Percentiles rank a stretch among this genome's conserved stretches.
Conservation (phyloP, 64 coral and sea anemone species). For the Actinia tenebrosa region DNA sequence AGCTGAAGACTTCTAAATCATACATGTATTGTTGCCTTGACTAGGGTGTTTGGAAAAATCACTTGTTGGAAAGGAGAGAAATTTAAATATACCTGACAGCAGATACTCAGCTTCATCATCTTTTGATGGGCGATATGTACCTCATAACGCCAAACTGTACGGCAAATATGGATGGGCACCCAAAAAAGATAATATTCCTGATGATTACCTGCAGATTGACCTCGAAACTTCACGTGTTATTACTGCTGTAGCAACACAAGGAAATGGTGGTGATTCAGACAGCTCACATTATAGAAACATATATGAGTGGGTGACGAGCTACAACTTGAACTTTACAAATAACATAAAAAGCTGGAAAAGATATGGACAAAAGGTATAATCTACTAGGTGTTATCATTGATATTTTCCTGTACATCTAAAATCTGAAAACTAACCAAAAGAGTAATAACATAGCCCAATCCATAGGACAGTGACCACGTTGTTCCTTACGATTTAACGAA, state of each 20-base stretch:
- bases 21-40: too few relatives aligned
- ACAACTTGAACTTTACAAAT: not conserved
- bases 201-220: slow-evolving; percentile 30
- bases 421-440: too few relatives aligned
- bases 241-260: slow-evolving; percentile 36
- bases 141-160: slow-evolving; percentile 4
- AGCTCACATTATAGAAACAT: too few relatives aligned
- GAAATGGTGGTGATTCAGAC: not conserved
- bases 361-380: too few relatives aligned
- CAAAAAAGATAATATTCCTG: not conserved
- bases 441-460: too few relatives aligned
- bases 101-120: not conserved
- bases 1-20: too few relatives aligned
- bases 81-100: not conserved
- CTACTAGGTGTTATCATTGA: too few relatives aligned
- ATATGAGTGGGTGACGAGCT: not conserved
- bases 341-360: not conserved
- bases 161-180: slow-evolving; percentile 1
- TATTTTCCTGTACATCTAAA: too few relatives aligned
- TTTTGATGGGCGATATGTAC: not conserved
- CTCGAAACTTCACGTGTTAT: not conserved
- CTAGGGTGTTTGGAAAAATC: too few relatives aligned
- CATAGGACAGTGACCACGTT: too few relatives aligned
- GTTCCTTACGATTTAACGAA: too few relatives aligned
- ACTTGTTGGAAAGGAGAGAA: too few relatives aligned